Percentiles rank a stretch among this genome's conserved stretches.
These are phyloP conservation scores for Pterocles gutturalis DNA, from an alignment of 2,113 vertebrate species.

Conservation along the genomic window DNA sequence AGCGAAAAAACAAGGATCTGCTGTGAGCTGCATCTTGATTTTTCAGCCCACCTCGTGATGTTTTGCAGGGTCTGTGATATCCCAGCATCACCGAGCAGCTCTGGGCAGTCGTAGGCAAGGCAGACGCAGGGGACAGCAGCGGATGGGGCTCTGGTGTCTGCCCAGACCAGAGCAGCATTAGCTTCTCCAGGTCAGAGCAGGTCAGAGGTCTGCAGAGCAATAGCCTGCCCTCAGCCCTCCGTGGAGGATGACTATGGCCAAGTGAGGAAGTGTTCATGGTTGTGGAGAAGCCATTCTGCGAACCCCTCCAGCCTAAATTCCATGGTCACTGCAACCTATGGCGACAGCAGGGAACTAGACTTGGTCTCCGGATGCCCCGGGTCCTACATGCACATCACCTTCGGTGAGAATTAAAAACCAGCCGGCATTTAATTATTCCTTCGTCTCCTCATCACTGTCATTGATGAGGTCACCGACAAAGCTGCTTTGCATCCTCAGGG, in stretches of 20 bases:
- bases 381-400: accelerated
- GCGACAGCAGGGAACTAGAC: too few species aligned
- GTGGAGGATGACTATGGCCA: accelerated
- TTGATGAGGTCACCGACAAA: neutral
- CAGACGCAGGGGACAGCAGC: accelerated
- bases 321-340: accelerated
- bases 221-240: neutral
- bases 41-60: slow-evolving; percentile 28
- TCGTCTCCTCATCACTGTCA: accelerated
- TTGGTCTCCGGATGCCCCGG: neutral
- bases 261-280: accelerated
- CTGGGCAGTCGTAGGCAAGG: neutral
- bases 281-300: neutral
- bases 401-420: accelerated
- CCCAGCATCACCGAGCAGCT: neutral
- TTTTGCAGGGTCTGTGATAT: neutral
- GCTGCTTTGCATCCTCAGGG: accelerated
- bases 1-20: slow-evolving; percentile 26
- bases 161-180: neutral
- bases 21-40: slow-evolving; percentile 67
- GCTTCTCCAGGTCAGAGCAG: neutral
- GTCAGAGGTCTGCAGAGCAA: neutral
- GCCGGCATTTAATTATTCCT: neutral
- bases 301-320: neutral
- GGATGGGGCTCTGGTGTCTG: accelerated